A percentile compares a stretch with the other conserved stretches of the same genome.
Conservation (phyloP, 1,140 invertebrate genomes). For the Andricus grossulariae region DNA sequence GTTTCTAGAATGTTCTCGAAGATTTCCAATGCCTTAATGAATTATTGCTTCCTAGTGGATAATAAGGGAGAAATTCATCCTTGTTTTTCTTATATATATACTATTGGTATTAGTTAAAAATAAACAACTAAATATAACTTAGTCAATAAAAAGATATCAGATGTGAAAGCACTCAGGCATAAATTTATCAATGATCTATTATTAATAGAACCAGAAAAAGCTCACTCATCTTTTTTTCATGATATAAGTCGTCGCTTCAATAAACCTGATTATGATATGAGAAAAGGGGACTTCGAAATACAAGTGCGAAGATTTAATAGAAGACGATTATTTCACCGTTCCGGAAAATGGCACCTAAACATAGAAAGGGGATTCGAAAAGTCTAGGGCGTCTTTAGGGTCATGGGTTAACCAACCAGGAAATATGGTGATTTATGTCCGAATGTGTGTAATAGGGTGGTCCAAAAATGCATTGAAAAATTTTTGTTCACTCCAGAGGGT, state of each 20-base stretch:
- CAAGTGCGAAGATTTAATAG: conserved; percentile 14
- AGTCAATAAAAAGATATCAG: too few relatives aligned
- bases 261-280: background rate
- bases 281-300: background rate
- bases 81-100: too few relatives aligned
- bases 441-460: too few relatives aligned
- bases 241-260: conserved; percentile 3
- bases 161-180: background rate
- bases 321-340: conserved; percentile 21
- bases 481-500: too few relatives aligned
- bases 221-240: conserved; percentile 28
- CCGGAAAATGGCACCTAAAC: background rate
- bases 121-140: too few relatives aligned
- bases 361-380: background rate
- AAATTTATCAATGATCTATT: conserved; percentile 3
- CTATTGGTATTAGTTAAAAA: too few relatives aligned
- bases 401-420: background rate
- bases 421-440: too few relatives aligned
- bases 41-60: too few relatives aligned
- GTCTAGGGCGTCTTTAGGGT: background rate
- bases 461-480: too few relatives aligned
- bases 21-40: too few relatives aligned
- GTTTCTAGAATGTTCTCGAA: too few relatives aligned
- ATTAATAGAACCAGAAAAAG: background rate
- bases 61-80: too few relatives aligned